phyloP scores from a whole-genome alignment of 2,113 vertebrate species.

The Corydoras sp. region DNA sequence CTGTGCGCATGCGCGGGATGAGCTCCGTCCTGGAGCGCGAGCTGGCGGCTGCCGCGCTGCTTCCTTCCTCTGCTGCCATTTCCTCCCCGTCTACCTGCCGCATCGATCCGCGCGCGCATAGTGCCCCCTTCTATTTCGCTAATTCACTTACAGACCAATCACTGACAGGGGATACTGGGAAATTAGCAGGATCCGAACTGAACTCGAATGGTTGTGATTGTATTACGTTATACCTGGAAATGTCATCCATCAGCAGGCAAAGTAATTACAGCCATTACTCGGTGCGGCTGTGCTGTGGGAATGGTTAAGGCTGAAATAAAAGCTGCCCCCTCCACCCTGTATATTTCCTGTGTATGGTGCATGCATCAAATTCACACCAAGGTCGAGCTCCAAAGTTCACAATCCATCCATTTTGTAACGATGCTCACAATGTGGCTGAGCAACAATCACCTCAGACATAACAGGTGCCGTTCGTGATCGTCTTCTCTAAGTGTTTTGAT shows the following conservation, averaged over 20 bases:
- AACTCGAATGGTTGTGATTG: slow-evolving; percentile 43
- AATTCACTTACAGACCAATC: slow-evolving; percentile 36
- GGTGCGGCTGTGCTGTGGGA: slow-evolving; percentile 28
- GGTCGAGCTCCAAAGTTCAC: background rate
- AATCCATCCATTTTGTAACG: background rate
- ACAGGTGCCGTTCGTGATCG: no score
- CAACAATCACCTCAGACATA: no score
- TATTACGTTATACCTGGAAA: slow-evolving; percentile 43
- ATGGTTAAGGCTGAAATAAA: slow-evolving; percentile 30
- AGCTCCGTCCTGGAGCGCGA: background rate
- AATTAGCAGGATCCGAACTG: slow-evolving; percentile 41
- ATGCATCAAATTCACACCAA: slow-evolving; percentile 28
- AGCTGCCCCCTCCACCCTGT: slow-evolving; percentile 14
- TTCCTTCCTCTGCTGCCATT: slow-evolving; percentile 14
- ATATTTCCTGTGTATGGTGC: slow-evolving; percentile 21
- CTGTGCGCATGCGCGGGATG: slow-evolving; percentile 44
- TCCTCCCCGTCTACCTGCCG: slow-evolving; percentile 40
- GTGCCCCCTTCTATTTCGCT: slow-evolving; percentile 38
- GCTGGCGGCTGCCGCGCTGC: slow-evolving; percentile 3
- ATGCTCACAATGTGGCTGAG: no score
- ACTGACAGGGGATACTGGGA: slow-evolving; percentile 37
- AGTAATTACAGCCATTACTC: slow-evolving; percentile 38
- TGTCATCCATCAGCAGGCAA: slow-evolving; percentile 42
- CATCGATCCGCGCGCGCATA: slow-evolving; percentile 38
- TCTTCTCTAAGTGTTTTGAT: no score